These are phyloP conservation scores for Todiramphus chloris DNA, from an alignment of 2,113 vertebrate genomes.

Conservation along the genomic window DNA sequence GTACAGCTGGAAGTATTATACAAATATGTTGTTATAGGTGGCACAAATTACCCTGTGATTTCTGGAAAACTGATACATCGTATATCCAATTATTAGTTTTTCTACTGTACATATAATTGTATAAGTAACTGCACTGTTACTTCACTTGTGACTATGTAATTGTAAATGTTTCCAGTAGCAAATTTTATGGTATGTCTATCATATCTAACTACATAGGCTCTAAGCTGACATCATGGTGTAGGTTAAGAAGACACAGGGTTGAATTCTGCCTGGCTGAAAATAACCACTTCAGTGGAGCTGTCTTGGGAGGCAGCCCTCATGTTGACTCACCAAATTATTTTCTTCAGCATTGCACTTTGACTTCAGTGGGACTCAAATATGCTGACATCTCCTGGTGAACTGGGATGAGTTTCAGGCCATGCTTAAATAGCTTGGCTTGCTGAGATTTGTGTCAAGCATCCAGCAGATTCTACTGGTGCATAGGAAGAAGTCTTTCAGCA, in stretches of 20 bases:
- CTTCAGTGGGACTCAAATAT: not conserved
- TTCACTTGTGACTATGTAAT: not conserved
- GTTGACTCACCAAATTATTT: not conserved
- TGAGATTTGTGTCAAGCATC: not conserved
- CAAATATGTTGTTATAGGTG: not conserved
- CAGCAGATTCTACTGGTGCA: not conserved
- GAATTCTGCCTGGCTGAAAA: not conserved
- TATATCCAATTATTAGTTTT: conserved; percentile 8
- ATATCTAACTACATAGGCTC: not conserved
- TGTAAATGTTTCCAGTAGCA: not conserved
- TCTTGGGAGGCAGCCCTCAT: not conserved
- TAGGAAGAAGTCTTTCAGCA: conserved; percentile 4
- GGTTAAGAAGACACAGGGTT: not conserved
- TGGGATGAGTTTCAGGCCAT: not conserved
- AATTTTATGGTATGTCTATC: not conserved
- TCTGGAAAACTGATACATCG: not conserved
- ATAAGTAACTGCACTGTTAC: conserved; percentile 14
- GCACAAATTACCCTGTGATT: conserved; percentile 12
- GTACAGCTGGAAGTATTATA: not conserved
- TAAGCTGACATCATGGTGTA: not conserved
- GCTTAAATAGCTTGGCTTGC: not conserved
- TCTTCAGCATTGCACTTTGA: conserved; percentile 25
- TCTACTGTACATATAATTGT: conserved; percentile 23
- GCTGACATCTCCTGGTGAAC: not conserved
- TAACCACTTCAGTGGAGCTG: not conserved